Base-by-base conservation (phyloP, 2,888 invertebrate genomes). In the Pemphredon lugubris region DNA sequence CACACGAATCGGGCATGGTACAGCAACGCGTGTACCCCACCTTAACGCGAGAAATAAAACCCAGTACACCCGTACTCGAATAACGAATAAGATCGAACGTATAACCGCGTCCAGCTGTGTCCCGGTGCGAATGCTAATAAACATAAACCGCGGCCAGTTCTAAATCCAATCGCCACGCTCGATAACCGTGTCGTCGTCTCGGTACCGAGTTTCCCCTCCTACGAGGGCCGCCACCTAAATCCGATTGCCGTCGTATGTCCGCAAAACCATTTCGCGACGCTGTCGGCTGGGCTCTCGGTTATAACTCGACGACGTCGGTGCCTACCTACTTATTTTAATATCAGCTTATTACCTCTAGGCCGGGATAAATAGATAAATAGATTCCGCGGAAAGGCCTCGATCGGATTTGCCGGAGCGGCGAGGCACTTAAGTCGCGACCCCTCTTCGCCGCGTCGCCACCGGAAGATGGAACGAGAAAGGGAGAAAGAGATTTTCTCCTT, bases 361-460 rank as follows among this genome's bases (percentile, higher is more conserved):
- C 77, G 84, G 84, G 86, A 88, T 88, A 89, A 88, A 88, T 85
- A 87, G 88, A 87, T 88, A 89, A 89, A 88, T 87, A 88, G 87
- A 88, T 88, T 89, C 82, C 82, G 84, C 77, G 85, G 83, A 82
- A 85, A 84, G 83, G 84, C 79, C 85, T 87, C 87, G 87, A 89
- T 89, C 86, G 85, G 86, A 87, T 88, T 89, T 87, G 79, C 85
- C 75, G 67, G n/a, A 71, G 79, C 79, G 74, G 79, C 77, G 75
- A 79, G 79, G 78, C 79, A 83, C 82, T 86, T 82, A 82, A 83
- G 73, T 79, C 78, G 79, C 82, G 77, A 82, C 79, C 79, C 77
- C 76, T 72, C 70, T 37, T 61, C 71, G 67, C 68, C 71, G 69
- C 70, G 69, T 60, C 65, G 40, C 64, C 51, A 21, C 23, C 23